Evolutionary conservation across 64 coral and sea anemone species (phyloP).

Genomic region (Catalaphyllia jardinei): DNA sequence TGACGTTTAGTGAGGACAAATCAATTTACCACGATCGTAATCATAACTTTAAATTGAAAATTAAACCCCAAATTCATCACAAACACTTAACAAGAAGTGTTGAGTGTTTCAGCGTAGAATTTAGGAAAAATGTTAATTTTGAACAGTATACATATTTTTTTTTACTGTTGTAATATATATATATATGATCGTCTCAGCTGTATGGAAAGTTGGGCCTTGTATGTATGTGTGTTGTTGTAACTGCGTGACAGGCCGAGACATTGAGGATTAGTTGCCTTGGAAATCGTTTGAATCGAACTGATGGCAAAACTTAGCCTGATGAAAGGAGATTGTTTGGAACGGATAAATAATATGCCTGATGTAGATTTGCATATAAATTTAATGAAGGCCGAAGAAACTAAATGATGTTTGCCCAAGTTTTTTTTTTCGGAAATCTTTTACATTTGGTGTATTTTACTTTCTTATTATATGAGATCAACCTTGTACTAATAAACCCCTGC

Average conservation of each 20-base stretch:
- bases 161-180: background rate
- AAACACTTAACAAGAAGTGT: background rate
- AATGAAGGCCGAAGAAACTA: background rate
- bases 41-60: constrained; percentile 8
- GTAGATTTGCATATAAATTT: background rate
- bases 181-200: background rate
- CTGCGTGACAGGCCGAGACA: background rate
- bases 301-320: background rate
- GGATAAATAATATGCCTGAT: background rate
- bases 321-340: background rate
- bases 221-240: background rate
- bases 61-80: background rate
- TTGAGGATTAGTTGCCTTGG: background rate
- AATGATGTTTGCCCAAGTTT: background rate
- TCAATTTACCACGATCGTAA: constrained; percentile 1
- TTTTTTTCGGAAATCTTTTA: background rate
- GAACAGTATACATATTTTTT: background rate
- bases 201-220: background rate
- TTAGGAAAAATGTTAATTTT: background rate
- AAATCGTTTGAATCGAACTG: background rate
- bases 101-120: background rate
- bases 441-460: background rate
- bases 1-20: background rate
- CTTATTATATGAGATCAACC: background rate
- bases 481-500: background rate